A percentile compares a stretch with the other conserved stretches of the same genome.
Evolutionary conservation across 1,140 invertebrate species (phyloP).

Genomic region (Condylostylus longicornis): DNA sequence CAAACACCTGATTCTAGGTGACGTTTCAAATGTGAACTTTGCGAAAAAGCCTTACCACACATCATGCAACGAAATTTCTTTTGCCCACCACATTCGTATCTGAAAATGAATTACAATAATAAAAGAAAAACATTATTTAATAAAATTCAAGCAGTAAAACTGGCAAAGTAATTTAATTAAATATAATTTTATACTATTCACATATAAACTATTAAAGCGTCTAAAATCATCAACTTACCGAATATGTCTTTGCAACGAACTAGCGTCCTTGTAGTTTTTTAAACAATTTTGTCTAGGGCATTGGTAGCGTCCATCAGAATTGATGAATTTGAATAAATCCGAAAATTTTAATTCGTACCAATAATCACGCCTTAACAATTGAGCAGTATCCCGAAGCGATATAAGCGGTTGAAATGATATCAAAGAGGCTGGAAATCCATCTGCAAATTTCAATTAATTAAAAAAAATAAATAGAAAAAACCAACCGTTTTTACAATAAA

Average conservation of each 20-base stretch:
- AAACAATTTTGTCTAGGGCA: conserved; percentile 31
- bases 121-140: too few species aligned
- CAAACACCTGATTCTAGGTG: conserved; percentile 33
- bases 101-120: conserved; percentile 7
- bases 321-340: conserved; percentile 30
- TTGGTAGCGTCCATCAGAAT: conserved; percentile 31
- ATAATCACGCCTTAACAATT: conserved; percentile 27
- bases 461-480: too few species aligned
- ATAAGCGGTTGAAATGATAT: too few species aligned
- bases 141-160: too few species aligned
- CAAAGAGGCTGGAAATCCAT: too few species aligned
- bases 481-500: neutral
- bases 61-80: conserved; percentile 35
- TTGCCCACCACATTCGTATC: conserved; percentile 36
- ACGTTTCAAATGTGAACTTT: conserved; percentile 33
- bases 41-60: conserved; percentile 34
- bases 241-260: conserved; percentile 36
- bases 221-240: conserved; percentile 20
- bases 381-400: too few species aligned
- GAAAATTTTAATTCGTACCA: conserved; percentile 32
- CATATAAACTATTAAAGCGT: neutral
- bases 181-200: neutral
- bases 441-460: too few species aligned
- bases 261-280: conserved; percentile 32
- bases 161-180: too few species aligned